Base-by-base conservation (phyloP, 2,113 vertebrate species). In the Xyrauchen texanus region DNA sequence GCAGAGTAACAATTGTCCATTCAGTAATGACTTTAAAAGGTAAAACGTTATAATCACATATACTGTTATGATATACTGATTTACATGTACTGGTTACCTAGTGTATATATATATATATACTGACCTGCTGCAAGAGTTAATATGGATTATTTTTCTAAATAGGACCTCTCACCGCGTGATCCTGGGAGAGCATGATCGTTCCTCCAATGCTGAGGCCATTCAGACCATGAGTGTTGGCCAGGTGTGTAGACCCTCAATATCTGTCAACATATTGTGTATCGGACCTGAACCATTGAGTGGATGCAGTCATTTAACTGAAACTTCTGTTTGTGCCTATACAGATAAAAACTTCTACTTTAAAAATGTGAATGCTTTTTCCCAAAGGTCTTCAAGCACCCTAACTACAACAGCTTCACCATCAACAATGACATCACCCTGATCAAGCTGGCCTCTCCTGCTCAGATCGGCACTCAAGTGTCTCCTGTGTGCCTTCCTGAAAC, bases 151-250 rank as follows among this genome's bases (percentile, higher is more conserved):
- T 58, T 13, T 62, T 66, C 62, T 47, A 80, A 80, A 0, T 65
- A 96, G 95, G 72, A 94, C 88, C 0, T 90, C 90, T 0, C 84
- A 98, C 77, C 72, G 78, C 0, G 95, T 96, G 51, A 77, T 96
- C 79, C 90, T 96, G 4, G 95, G 95, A 0, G 94, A 94, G 51
- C 95, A 95, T 13, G 89, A 97, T 84, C 94, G 93, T 70, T 77
- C 84, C 0, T 89, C 88, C 2, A 76, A 80, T 0, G 53, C 79
- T 0, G 86, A 93, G 80, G 1, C 75, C 0, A 53, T 94, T 84
- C 95, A 96, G 90, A 85, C 84, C 67, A 89, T 96, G 83, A 16
- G 0, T 0, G 85, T 96, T 0, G 83, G 84, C 51, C 45, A 93
- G 93, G 96, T 96, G 82, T 0, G 6, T 0, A 4, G 42, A 42